phyloP scores from a whole-genome alignment of 2,797 vertebrate genomes.

The Calcarius lapponicus region DNA sequence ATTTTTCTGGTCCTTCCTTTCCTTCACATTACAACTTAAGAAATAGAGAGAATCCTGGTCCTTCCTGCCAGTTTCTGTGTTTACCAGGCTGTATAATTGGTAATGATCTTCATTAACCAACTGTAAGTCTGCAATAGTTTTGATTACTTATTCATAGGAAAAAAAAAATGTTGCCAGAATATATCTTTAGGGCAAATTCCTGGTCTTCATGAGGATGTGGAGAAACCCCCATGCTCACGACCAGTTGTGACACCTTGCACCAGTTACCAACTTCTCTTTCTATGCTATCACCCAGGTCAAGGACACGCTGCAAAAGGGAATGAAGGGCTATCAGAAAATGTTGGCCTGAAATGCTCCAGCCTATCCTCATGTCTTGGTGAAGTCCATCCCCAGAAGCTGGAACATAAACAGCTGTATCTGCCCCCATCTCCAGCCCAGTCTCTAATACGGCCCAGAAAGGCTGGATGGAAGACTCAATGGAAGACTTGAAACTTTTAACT shows the following conservation, averaged over 20 bases:
- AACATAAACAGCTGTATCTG: neutral
- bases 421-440: neutral
- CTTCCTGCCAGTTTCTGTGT: neutral
- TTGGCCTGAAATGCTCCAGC: neutral
- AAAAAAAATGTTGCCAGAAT: neutral
- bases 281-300: neutral
- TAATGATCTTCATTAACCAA: neutral
- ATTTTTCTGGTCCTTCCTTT: neutral
- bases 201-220: neutral
- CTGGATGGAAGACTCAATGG: neutral
- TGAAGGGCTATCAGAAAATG: neutral
- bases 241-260: neutral
- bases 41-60: neutral
- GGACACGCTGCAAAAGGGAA: neutral
- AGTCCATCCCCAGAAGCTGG: neutral
- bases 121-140: neutral
- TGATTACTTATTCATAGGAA: neutral
- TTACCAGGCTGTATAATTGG: neutral
- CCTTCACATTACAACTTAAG: neutral
- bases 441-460: accelerated
- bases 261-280: neutral
- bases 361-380: neutral
- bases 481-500: neutral
- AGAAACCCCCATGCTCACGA: accelerated
- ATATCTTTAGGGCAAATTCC: neutral